These are phyloP conservation scores for Bombycilla garrulus DNA, from an alignment of 2,113 vertebrate genomes.

Conservation along the genomic window DNA sequence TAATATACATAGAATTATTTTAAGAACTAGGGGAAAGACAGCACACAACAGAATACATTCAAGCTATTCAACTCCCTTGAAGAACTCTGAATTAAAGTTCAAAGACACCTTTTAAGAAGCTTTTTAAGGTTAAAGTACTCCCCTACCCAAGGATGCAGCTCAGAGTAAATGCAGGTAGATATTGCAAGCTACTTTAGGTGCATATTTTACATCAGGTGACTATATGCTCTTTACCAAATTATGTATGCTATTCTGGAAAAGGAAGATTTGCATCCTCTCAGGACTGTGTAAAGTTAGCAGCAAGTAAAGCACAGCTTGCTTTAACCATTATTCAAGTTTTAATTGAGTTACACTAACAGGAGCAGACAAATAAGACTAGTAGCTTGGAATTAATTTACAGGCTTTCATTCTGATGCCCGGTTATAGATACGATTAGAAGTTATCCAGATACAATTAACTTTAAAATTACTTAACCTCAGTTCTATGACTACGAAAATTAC, in stretches of 20 bases:
- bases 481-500: background rate
- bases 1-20: constrained; percentile 13
- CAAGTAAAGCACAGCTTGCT: background rate
- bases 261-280: background rate
- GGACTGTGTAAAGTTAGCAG: background rate
- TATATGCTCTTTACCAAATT: background rate
- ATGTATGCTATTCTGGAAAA: background rate
- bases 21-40: background rate
- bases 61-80: background rate
- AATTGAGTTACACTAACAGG: background rate
- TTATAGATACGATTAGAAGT: background rate
- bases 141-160: background rate
- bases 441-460: background rate
- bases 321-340: background rate
- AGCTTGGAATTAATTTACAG: background rate
- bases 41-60: background rate
- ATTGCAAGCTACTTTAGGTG: background rate
- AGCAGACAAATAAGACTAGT: background rate
- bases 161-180: background rate
- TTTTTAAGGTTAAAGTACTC: background rate
- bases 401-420: background rate
- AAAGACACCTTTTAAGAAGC: background rate
- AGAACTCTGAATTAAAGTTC: background rate
- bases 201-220: background rate
- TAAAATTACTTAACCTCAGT: background rate